Conservation (phyloP, 2,888 invertebrate species). For the Tetragonula carbonaria region DNA sequence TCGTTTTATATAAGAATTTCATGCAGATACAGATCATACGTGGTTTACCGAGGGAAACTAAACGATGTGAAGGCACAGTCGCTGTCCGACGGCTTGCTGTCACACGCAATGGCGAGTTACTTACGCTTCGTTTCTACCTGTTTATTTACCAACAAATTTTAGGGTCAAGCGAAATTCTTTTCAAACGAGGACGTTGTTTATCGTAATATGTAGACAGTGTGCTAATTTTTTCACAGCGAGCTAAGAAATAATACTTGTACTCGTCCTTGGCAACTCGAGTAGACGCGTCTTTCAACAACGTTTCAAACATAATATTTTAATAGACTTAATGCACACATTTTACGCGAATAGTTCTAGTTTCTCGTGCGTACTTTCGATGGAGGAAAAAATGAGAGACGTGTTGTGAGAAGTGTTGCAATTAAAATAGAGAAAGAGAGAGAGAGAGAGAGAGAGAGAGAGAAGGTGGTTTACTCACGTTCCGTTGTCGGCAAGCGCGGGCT, state of each 20-base stretch:
- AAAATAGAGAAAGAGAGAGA: not conserved
- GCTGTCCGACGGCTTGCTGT: constrained; percentile 36
- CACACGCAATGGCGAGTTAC: not conserved
- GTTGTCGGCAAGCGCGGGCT: constrained; percentile 81
- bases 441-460: too few relatives aligned
- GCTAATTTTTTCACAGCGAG: not conserved
- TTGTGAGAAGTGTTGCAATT: not conserved
- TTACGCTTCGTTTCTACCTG: not conserved
- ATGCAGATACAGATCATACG: not conserved
- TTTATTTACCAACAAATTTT: not conserved
- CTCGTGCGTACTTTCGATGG: too few relatives aligned
- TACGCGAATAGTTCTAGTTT: too few relatives aligned
- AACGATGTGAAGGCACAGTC: not conserved
- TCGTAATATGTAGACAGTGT: too few relatives aligned
- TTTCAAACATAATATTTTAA: too few relatives aligned
- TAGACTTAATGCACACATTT: too few relatives aligned
- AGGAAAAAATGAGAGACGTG: too few relatives aligned
- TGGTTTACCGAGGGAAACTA: not conserved
- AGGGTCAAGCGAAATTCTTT: too few relatives aligned
- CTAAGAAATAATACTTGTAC: not conserved
- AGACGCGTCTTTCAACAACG: not conserved
- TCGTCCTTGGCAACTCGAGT: not conserved
- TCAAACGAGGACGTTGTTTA: not conserved
- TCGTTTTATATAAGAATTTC: not conserved
- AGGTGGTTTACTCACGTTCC: constrained; percentile 77